Percentiles rank a stretch among this genome's conserved stretches.
phyloP scores from a whole-genome alignment of 2,888 invertebrate genomes.

The Pyrochroa serraticornis region DNA sequence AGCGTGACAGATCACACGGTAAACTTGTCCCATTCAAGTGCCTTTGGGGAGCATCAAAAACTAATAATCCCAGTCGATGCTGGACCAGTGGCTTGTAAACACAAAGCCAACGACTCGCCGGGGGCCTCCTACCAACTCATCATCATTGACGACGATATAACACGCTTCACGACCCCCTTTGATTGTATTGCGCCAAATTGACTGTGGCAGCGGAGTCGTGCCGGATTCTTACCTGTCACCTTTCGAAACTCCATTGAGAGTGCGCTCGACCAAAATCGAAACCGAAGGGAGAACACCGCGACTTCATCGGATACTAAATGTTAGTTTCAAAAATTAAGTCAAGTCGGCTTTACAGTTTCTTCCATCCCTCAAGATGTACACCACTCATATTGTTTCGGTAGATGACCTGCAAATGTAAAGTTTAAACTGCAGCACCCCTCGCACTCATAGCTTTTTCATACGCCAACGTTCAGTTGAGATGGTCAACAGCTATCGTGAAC shows the following conservation, averaged over 20 bases:
- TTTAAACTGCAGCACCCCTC: too few species aligned
- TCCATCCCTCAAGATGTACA: too few species aligned
- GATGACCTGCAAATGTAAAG: too few species aligned
- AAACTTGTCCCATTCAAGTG: slow-evolving; percentile 43
- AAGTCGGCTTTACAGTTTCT: too few species aligned
- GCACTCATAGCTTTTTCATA: too few species aligned
- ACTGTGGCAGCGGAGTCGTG: slow-evolving; percentile 1
- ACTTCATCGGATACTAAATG: too few species aligned
- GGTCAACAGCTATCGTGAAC: too few species aligned
- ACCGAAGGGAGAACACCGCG: too few species aligned
- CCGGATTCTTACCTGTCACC: slow-evolving; percentile 8
- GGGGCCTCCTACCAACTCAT: slow-evolving; percentile 21
- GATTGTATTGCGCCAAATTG: slow-evolving; percentile 20
- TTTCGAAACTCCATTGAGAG: not conserved
- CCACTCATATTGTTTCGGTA: too few species aligned
- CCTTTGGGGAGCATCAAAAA: slow-evolving; percentile 33
- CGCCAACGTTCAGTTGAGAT: too few species aligned
- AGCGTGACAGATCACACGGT: slow-evolving; percentile 41
- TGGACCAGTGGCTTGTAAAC: slow-evolving; percentile 46
- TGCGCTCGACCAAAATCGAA: too few species aligned
- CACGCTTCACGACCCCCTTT: slow-evolving; percentile 21
- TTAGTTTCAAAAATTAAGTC: too few species aligned
- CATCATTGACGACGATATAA: slow-evolving; percentile 18
- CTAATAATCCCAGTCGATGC: slow-evolving; percentile 38
- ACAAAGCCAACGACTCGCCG: slow-evolving; percentile 34